These are phyloP conservation scores for Cheumatopsyche charites DNA, from an alignment of 1,140 invertebrate species.

Conservation along the genomic window DNA sequence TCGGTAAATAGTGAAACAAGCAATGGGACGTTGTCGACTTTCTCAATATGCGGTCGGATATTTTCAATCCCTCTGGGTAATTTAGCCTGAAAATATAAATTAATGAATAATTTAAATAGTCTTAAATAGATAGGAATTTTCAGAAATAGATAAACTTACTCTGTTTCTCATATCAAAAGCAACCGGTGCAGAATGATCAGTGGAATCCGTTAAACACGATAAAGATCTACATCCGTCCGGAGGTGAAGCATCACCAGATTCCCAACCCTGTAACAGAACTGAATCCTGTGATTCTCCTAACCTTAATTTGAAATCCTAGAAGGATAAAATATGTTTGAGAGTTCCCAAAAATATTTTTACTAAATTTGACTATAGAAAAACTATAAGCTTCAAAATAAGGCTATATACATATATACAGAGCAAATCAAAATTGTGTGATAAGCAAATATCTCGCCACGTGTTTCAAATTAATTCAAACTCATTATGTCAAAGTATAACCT, in stretches of 20 bases:
- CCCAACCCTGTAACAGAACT: slow-evolving; percentile 48
- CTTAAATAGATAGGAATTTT: neutral
- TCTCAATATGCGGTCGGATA: slow-evolving; percentile 92
- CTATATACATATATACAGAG: too few relatives aligned
- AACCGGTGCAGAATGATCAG: slow-evolving; percentile 85
- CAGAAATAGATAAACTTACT: slow-evolving; percentile 62
- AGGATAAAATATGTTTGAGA: neutral
- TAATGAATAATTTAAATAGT: neutral
- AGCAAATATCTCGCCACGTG: too few relatives aligned
- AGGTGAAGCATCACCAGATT: slow-evolving; percentile 57
- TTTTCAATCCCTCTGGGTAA: slow-evolving; percentile 95
- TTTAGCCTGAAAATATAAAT: slow-evolving; percentile 72
- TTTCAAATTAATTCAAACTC: too few relatives aligned
- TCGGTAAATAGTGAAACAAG: slow-evolving; percentile 97
- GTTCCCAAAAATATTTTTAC: neutral
- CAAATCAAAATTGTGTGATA: too few relatives aligned
- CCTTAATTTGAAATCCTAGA: slow-evolving; percentile 45
- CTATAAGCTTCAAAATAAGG: too few relatives aligned
- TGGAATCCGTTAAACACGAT: slow-evolving; percentile 84
- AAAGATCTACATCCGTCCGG: slow-evolving; percentile 77
- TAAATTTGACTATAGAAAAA: too few relatives aligned
- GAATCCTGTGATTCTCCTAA: slow-evolving; percentile 56
- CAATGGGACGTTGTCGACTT: slow-evolving; percentile 96
- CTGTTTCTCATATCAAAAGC: slow-evolving; percentile 93
- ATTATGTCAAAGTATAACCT: slow-evolving; percentile 3